These are phyloP conservation scores for Homalodisca vitripennis DNA, from an alignment of 1,140 invertebrate genomes.

Conservation along the genomic window DNA sequence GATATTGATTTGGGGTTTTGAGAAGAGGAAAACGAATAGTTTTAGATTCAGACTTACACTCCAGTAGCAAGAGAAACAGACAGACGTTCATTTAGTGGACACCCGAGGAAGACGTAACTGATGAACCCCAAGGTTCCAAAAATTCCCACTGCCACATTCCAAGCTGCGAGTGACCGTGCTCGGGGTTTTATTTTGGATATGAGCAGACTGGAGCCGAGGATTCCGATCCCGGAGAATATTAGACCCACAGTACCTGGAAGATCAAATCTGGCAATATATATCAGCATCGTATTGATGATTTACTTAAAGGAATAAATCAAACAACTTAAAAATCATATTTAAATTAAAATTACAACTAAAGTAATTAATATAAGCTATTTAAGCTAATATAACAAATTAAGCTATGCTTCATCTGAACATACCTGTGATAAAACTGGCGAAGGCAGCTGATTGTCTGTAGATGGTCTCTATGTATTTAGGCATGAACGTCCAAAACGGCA, in stretches of 20 bases:
- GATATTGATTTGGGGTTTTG: no score
- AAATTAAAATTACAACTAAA: no score
- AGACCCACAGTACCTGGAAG: slow-evolving; percentile 54
- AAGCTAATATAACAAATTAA: no score
- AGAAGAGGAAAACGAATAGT: no score
- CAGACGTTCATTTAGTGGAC: slow-evolving; percentile 48
- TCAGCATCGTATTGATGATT: no score
- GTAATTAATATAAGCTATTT: no score
- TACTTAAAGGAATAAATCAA: no score
- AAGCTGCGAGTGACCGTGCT: slow-evolving; percentile 53
- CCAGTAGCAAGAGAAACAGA: slow-evolving; percentile 23
- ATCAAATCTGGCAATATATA: no score
- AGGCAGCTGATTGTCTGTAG: slow-evolving; percentile 60
- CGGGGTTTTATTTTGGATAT: slow-evolving; percentile 58
- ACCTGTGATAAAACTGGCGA: slow-evolving; percentile 63
- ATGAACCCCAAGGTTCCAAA: slow-evolving; percentile 54
- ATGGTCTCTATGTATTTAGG: slow-evolving; percentile 72
- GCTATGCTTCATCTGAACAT: no score
- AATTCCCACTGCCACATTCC: slow-evolving; percentile 56
- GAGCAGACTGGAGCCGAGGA: slow-evolving; percentile 60
- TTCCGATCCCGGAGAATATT: slow-evolving; percentile 57
- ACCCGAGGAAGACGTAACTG: slow-evolving; percentile 59
- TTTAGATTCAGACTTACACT: slow-evolving; percentile 31
- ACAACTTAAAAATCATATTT: no score
- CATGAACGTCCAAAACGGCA: slow-evolving; percentile 66